Evolutionary conservation across 2,888 invertebrate species (phyloP), one percentile per base, ranked within the genome.

Genomic region (Deilephila porcellus): DNA sequence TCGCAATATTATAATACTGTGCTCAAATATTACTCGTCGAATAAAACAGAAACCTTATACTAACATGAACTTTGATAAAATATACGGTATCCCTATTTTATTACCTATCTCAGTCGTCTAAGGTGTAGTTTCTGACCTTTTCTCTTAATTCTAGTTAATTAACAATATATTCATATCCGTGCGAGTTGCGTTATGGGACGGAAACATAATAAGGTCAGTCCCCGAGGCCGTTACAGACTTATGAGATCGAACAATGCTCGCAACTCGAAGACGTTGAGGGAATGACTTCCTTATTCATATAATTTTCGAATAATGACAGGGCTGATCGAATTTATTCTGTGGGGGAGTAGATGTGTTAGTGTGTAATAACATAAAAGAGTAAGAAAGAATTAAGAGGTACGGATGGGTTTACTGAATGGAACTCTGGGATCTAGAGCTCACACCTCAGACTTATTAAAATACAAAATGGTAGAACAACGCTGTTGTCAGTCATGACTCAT

Each of bases 121-220:
- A 67, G 45, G 45, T 45, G 67, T 67, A 67, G 45, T 67, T 67
- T 67, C 52, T 67, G 67, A 67, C 67, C 67, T 52, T 19, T 67
- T 67, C 52, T 20, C 25, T 14, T 67, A 67, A 52, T 67, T 52
- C 25, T 52, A 52, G 20, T 67, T 67, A 45, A 67, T 67, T 67
- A 67, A 67, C 67, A 20, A 17, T 25, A 25, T 67, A 67, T 67
- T 67, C 67, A 67, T 67, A 45, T 67, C 37, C 17, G 52, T 11
- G 11, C 5, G 67, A 45, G 62, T 34, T 34, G 45, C 67, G 67
- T 17, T 52, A 67, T 25, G 59, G 37, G 53, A 73, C 70, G 53
- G 62, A 53, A 34, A 73, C 81, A 88, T 89, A 90, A 89, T 90
- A 82, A 87, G 80, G 53, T 72, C 74, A 34, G 75, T 85, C 87